Evolutionary conservation across 1,140 invertebrate species (phyloP).

Genomic region (Homarus americanus): DNA sequence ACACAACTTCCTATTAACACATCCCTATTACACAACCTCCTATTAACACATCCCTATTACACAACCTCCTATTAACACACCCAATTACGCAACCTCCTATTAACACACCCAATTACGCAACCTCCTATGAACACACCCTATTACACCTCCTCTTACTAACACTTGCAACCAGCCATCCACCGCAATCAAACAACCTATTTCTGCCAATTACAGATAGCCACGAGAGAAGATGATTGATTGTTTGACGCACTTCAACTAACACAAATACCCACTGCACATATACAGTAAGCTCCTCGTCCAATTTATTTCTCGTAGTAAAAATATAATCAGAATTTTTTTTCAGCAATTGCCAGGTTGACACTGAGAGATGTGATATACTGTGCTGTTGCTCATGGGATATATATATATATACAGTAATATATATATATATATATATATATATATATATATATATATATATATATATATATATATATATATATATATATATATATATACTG

Average conservation of each 20-base stretch:
- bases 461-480: constrained; percentile 13
- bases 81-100: too few relatives aligned
- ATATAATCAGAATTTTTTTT: not conserved
- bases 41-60: too few relatives aligned
- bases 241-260: not conserved
- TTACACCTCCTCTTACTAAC: too few relatives aligned
- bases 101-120: too few relatives aligned
- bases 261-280: too few relatives aligned
- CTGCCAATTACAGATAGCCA: not conserved
- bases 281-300: not conserved
- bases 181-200: too few relatives aligned
- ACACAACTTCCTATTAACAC: too few relatives aligned
- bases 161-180: too few relatives aligned
- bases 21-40: too few relatives aligned
- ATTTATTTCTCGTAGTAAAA: not conserved
- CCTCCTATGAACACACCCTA: too few relatives aligned
- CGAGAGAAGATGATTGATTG: not conserved
- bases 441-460: not conserved
- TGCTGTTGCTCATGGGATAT: not conserved
- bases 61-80: too few relatives aligned
- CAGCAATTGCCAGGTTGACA: not conserved
- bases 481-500: not conserved
- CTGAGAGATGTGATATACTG: not conserved
- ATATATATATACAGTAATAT: not conserved
- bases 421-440: not conserved